Evolutionary conservation across 1,140 invertebrate genomes (phyloP).

Genomic region (Megathymus violae): DNA sequence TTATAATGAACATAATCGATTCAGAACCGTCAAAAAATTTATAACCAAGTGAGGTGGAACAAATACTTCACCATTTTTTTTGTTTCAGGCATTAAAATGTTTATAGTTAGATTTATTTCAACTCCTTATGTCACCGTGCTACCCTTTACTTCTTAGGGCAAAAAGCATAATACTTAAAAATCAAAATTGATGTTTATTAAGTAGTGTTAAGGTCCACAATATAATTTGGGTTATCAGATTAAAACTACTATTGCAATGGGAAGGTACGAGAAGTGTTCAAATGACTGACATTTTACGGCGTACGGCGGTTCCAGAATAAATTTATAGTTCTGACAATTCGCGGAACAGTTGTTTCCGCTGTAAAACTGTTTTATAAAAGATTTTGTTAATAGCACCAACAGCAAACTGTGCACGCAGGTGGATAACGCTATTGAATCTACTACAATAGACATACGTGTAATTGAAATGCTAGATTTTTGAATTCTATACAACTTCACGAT

Average conservation of each 20-base stretch:
- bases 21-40: conserved; percentile 47
- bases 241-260: conserved; percentile 19
- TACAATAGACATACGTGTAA: too few relatives aligned
- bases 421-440: too few relatives aligned
- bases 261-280: conserved; percentile 41
- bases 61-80: conserved; percentile 55
- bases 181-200: conserved; percentile 27
- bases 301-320: conserved; percentile 58
- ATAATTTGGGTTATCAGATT: conserved; percentile 5
- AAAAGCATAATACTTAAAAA: background rate
- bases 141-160: conserved; percentile 47
- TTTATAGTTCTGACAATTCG: conserved; percentile 69
- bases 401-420: too few relatives aligned
- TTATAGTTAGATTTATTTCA: conserved; percentile 59
- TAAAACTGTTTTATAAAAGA: conserved; percentile 41
- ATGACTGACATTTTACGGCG: conserved; percentile 71
- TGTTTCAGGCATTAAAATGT: conserved; percentile 51
- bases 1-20: conserved; percentile 62
- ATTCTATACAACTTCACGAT: too few relatives aligned
- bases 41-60: conserved; percentile 41
- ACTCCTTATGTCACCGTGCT: conserved; percentile 52
- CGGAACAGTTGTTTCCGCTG: conserved; percentile 54
- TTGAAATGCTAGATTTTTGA: too few relatives aligned
- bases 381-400: conserved; percentile 42
- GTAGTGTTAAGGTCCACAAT: conserved; percentile 19